A percentile compares a stretch with the other conserved stretches of the same genome.
phyloP scores from a whole-genome alignment of 2,797 vertebrate species.

The Manis pentadactyla region DNA sequence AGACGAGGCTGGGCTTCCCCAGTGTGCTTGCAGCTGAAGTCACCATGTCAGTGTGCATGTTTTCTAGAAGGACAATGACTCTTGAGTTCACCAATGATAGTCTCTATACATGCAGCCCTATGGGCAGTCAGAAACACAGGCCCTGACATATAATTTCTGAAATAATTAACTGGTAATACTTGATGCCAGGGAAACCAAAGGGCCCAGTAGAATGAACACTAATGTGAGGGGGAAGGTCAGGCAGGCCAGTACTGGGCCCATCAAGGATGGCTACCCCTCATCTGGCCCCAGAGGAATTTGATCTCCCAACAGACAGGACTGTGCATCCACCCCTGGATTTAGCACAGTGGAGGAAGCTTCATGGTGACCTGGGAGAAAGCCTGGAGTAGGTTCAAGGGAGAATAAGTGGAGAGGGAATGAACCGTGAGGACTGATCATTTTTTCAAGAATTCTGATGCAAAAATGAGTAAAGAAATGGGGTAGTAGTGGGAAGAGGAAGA shows the following conservation, averaged over 20 bases:
- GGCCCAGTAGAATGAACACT: not conserved
- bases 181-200: not conserved
- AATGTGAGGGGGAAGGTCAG: not conserved
- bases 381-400: not conserved
- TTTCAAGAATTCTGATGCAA: not conserved
- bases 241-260: not conserved
- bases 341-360: not conserved
- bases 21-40: not conserved
- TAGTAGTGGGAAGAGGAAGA: too few relatives aligned
- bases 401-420: not conserved
- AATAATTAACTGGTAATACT: not conserved
- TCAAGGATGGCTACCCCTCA: not conserved
- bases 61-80: not conserved
- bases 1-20: not conserved
- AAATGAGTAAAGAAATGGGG: not conserved
- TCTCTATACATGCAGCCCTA: not conserved
- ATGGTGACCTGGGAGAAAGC: not conserved
- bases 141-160: not conserved
- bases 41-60: fast-evolving
- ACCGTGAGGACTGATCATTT: not conserved
- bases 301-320: not conserved
- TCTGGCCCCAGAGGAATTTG: not conserved
- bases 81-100: not conserved
- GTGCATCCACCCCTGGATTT: not conserved
- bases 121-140: not conserved